These are phyloP conservation scores for Acrossocheilus fasciatus DNA, from an alignment of 2,797 vertebrate species.

Conservation along the genomic window DNA sequence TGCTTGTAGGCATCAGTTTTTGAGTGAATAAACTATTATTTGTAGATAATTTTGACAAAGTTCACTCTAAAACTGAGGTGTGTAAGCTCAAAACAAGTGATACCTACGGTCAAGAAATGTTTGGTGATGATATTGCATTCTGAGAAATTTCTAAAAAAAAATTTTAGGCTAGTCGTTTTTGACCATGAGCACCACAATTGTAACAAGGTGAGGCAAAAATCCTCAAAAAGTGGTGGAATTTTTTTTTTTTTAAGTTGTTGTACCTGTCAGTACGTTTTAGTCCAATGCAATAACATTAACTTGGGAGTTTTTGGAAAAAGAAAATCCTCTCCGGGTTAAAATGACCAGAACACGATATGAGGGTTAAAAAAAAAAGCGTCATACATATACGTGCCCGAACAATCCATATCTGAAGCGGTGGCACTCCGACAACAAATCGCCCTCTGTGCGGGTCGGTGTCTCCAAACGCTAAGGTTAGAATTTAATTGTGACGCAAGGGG, in stretches of 20 bases:
- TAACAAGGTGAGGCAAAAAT: background rate
- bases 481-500: constrained; percentile 83
- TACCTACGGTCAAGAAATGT: background rate
- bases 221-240: background rate
- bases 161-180: background rate
- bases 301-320: background rate
- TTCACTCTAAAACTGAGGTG: background rate
- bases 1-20: background rate
- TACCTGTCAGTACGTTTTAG: background rate
- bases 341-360: background rate
- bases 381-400: constrained; percentile 39
- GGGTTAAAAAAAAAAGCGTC: background rate
- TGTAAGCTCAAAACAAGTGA: background rate
- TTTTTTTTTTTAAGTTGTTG: background rate
- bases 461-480: constrained; percentile 82
- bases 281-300: background rate
- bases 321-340: background rate
- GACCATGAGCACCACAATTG: background rate
- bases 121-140: background rate
- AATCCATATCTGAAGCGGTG: constrained; percentile 47
- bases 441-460: constrained; percentile 67
- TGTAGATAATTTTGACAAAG: background rate
- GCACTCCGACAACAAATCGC: constrained; percentile 78
- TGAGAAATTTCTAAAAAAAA: background rate
- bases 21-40: background rate